Evolutionary conservation across 2,888 invertebrate species (phyloP).

Genomic region (Drosophila ezoana): DNA sequence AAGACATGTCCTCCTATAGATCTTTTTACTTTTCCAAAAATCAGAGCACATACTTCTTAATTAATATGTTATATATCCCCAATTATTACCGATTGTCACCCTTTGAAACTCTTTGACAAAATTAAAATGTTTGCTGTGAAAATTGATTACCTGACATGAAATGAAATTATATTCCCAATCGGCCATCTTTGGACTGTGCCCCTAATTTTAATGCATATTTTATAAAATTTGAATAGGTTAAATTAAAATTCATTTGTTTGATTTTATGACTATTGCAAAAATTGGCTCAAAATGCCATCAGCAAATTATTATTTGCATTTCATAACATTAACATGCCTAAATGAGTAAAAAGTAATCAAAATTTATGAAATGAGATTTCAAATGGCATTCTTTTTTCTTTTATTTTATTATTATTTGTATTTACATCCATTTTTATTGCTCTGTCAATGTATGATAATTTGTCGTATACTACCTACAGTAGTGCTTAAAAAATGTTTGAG

Average conservation of each 20-base stretch:
- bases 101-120: slow-evolving; percentile 4
- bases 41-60: not conserved
- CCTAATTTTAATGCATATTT: slow-evolving; percentile 8
- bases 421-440: not conserved
- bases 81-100: slow-evolving; percentile 8
- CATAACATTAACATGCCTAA: slow-evolving; percentile 1
- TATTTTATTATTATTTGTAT: not conserved
- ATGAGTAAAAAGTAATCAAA: slow-evolving; percentile 39
- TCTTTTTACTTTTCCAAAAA: not conserved
- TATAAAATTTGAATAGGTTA: slow-evolving; percentile 13
- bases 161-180: slow-evolving; percentile 3
- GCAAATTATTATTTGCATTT: slow-evolving; percentile 34
- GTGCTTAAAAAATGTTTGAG: slow-evolving; percentile 16
- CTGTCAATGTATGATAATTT: slow-evolving; percentile 23
- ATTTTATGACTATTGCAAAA: slow-evolving; percentile 19
- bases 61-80: slow-evolving; percentile 2
- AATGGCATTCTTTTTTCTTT: slow-evolving; percentile 1
- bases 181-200: not conserved
- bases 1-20: too few species aligned
- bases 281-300: slow-evolving; percentile 21
- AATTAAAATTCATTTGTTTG: slow-evolving; percentile 16
- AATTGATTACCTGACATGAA: slow-evolving; percentile 10
- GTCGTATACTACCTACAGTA: slow-evolving; percentile 3
- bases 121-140: slow-evolving; percentile 8
- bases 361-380: slow-evolving; percentile 46